A percentile compares a stretch with the other conserved stretches of the same genome.
Evolutionary conservation across 2,888 invertebrate genomes (phyloP).

Genomic region (Nomada goodeniana): DNA sequence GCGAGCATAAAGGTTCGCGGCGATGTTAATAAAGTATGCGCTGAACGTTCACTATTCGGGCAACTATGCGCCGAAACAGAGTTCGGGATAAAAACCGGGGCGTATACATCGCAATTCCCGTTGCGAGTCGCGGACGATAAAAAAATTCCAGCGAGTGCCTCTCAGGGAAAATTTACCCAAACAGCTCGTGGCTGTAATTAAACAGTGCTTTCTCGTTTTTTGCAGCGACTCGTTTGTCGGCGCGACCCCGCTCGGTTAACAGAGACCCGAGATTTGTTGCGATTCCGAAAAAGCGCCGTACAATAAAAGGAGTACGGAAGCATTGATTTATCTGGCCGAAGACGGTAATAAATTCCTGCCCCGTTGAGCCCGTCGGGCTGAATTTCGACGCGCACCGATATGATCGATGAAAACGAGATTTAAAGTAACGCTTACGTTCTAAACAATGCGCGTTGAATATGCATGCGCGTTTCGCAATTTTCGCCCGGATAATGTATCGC

Average conservation of each 20-base stretch:
- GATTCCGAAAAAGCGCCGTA: background rate
- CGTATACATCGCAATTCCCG: background rate
- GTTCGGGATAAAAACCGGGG: too few relatives aligned
- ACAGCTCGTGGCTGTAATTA: background rate
- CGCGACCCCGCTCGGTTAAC: too few relatives aligned
- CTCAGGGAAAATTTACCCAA: background rate
- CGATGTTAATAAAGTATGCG: background rate
- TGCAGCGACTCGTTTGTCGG: too few relatives aligned
- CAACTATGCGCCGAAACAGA: too few relatives aligned
- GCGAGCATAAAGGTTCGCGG: background rate
- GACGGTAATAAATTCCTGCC: constrained; percentile 39
- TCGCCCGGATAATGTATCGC: constrained; percentile 41
- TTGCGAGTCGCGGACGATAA: background rate
- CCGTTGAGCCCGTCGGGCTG: constrained; percentile 33
- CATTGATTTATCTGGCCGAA: constrained; percentile 10
- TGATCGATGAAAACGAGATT: constrained; percentile 58
- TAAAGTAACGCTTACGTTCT: constrained; percentile 55
- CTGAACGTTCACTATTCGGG: too few relatives aligned
- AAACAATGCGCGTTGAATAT: constrained; percentile 57
- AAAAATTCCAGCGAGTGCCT: background rate
- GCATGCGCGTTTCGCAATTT: constrained; percentile 52
- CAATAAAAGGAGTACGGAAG: background rate
- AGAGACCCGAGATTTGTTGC: too few relatives aligned
- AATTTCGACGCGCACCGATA: constrained; percentile 27
- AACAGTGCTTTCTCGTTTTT: background rate